phyloP scores from a whole-genome alignment of 37 sponge, comb jelly and placozoan genomes.

The Aplysina aerophoba region DNA sequence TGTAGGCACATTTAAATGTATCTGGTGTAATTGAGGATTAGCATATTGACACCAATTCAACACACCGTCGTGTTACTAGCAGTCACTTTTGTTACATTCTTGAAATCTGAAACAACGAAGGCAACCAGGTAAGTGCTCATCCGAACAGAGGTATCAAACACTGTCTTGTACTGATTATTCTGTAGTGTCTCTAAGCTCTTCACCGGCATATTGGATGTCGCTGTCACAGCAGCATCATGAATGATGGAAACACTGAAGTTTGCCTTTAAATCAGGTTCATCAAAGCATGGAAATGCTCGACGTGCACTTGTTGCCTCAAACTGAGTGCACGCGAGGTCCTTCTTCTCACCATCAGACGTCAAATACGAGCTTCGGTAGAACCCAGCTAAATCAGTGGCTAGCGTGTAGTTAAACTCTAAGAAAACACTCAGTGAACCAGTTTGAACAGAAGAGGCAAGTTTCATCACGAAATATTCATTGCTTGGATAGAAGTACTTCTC shows the following conservation, averaged over 20 bases:
- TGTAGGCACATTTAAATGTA: too few species aligned
- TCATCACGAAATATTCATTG: slow-evolving; percentile 70
- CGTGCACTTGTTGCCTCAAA: slow-evolving; percentile 97
- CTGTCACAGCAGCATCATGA: slow-evolving; percentile 45
- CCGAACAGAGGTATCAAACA: slow-evolving; percentile 71
- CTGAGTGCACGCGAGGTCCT: slow-evolving; percentile 86
- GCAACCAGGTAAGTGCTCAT: slow-evolving; percentile 99
- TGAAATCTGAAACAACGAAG: slow-evolving; percentile 91
- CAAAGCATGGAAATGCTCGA: slow-evolving; percentile 96
- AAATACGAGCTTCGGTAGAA: slow-evolving; percentile 86
- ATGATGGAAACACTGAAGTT: slow-evolving; percentile 83
- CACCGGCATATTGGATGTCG: slow-evolving; percentile 87
- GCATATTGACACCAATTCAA: too few species aligned
- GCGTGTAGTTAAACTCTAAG: slow-evolving; percentile 67
- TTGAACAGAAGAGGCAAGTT: slow-evolving; percentile 14
- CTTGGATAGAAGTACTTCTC: neutral
- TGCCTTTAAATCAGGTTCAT: slow-evolving; percentile 95
- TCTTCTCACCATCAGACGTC: slow-evolving; percentile 34
- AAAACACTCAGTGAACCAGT: neutral
- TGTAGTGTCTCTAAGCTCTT: neutral
- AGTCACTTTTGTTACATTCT: neutral
- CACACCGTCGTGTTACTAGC: too few species aligned
- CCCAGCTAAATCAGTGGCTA: slow-evolving; percentile 67
- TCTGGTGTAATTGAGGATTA: too few species aligned
- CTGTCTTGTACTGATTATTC: slow-evolving; percentile 38